phyloP scores from a whole-genome alignment of 2,888 invertebrate species.

The Lymantria dispar region DNA sequence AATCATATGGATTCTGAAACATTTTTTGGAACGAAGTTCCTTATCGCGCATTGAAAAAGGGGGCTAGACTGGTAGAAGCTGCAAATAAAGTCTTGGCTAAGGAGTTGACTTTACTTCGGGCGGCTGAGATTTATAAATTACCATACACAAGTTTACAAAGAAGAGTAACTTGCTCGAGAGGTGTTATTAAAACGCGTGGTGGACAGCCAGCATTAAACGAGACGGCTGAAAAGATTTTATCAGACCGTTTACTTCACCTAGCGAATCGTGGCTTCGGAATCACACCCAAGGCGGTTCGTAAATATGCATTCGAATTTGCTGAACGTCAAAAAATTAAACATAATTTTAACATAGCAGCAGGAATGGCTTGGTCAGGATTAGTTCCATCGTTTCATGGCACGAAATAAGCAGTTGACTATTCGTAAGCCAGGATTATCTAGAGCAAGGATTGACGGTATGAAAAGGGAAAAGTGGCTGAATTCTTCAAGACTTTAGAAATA shows the following conservation, averaged over 20 bases:
- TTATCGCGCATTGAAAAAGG: too few relatives aligned
- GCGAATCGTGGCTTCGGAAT: too few relatives aligned
- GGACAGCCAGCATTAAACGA: too few relatives aligned
- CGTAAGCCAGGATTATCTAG: slow-evolving; percentile 10
- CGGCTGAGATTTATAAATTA: slow-evolving; percentile 9
- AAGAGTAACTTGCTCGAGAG: slow-evolving; percentile 9
- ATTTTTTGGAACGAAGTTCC: too few relatives aligned
- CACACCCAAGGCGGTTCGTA: neutral
- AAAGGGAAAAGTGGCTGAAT: slow-evolving; percentile 7
- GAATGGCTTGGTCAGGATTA: slow-evolving; percentile 12
- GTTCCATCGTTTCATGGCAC: slow-evolving; percentile 10
- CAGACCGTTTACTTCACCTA: too few relatives aligned
- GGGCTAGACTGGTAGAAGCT: slow-evolving; percentile 4
- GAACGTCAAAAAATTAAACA: slow-evolving; percentile 9
- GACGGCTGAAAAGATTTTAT: too few relatives aligned
- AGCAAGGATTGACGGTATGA: slow-evolving; percentile 11
- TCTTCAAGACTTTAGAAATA: neutral
- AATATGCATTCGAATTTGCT: slow-evolving; percentile 10
- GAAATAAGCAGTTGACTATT: slow-evolving; percentile 11
- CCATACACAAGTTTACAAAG: slow-evolving; percentile 10
- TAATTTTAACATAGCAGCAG: neutral
- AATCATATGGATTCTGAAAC: too few relatives aligned
- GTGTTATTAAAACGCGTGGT: neutral
- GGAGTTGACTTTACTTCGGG: slow-evolving; percentile 4
- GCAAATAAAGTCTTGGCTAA: slow-evolving; percentile 3